Conservation (phyloP, 1,140 invertebrate genomes). For the Sycophila sp. region DNA sequence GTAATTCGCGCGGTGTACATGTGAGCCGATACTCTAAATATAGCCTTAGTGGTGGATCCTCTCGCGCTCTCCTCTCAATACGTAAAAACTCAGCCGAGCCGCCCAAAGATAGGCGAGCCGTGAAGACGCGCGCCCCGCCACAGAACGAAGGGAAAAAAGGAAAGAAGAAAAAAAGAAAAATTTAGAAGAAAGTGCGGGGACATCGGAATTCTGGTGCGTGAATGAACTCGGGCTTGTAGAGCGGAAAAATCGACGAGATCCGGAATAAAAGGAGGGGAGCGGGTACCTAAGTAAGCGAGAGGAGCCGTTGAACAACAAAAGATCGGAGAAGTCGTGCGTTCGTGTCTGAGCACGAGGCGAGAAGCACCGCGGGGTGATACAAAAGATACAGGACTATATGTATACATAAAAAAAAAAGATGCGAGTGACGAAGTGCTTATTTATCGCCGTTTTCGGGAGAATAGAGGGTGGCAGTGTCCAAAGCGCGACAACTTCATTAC, state of each 20-base stretch:
- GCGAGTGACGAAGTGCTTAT: conserved; percentile 36
- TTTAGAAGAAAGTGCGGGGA: no score
- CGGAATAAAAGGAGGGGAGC: conserved; percentile 1
- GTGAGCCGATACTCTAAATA: conserved; percentile 30
- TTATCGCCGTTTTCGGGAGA: conserved; percentile 46
- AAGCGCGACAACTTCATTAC: conserved; percentile 50
- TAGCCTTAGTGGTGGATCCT: background rate
- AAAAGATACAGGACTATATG: background rate
- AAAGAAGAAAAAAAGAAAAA: background rate
- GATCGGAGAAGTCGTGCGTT: background rate
- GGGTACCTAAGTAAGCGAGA: background rate
- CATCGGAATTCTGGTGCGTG: background rate
- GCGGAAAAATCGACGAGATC: conserved; percentile 31
- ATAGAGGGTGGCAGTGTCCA: conserved; percentile 38
- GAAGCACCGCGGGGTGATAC: background rate
- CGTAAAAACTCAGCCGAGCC: background rate
- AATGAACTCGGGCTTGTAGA: conserved; percentile 14
- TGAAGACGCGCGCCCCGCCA: background rate
- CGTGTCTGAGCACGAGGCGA: background rate
- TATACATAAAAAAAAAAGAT: background rate
- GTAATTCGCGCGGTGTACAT: conserved; percentile 1
- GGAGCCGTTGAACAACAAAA: background rate
- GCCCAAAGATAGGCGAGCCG: conserved; percentile 14
- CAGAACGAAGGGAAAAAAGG: background rate
- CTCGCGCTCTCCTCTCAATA: background rate